Percentiles rank a stretch among this genome's conserved stretches.
Evolutionary conservation across 53 echinoderm and acorn worm genomes (phyloP).

Genomic region (Zoroaster sp.): DNA sequence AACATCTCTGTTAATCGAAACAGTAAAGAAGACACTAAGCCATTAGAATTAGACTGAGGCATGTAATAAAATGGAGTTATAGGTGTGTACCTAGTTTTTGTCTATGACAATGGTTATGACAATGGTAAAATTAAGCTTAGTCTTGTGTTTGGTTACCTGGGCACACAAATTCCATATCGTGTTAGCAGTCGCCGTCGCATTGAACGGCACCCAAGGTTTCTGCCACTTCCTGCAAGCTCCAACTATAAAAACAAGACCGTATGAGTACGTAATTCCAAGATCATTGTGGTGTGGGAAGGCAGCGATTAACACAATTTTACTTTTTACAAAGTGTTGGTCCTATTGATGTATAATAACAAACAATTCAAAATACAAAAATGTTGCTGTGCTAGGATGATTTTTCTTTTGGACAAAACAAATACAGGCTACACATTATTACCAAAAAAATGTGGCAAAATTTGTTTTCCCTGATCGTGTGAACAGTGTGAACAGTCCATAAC

Average conservation of each 20-base stretch:
- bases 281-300: no score
- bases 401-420: background rate
- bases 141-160: background rate
- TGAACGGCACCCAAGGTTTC: slow-evolving; percentile 25
- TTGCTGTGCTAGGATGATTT: background rate
- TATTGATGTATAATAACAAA: background rate
- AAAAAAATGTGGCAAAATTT: background rate
- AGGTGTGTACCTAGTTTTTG: background rate
- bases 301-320: background rate
- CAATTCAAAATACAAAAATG: background rate
- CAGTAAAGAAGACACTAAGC: background rate
- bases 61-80: background rate
- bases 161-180: background rate
- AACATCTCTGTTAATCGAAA: background rate
- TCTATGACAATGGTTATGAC: background rate
- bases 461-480: no score
- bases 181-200: slow-evolving; percentile 19
- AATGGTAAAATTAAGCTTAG: no score
- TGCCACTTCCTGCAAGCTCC: slow-evolving; percentile 25
- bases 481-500: no score
- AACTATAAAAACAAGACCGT: background rate
- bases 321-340: background rate
- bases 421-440: background rate
- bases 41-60: background rate
- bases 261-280: background rate